Evolutionary conservation across 2,888 invertebrate genomes (phyloP).

Genomic region (Rhorus exstirpatorius): DNA sequence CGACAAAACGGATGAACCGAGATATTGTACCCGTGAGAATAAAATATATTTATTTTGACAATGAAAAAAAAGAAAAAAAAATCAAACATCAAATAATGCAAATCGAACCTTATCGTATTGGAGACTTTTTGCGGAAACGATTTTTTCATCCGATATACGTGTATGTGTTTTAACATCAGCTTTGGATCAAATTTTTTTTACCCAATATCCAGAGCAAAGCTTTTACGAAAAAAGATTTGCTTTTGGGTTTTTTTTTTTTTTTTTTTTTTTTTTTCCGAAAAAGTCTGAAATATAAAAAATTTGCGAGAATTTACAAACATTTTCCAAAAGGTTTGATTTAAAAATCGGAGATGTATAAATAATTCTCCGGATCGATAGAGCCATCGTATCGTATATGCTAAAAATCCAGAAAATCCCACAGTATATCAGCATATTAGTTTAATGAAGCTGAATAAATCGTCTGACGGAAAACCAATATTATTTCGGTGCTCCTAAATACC

Average conservation of each 20-base stretch:
- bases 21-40: conserved; percentile 92
- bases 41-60: background rate
- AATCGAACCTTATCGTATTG: conserved; percentile 17
- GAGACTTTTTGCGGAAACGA: background rate
- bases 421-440: background rate
- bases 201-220: too few species aligned
- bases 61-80: conserved; percentile 13
- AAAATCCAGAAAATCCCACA: background rate
- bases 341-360: background rate
- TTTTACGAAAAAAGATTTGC: too few species aligned
- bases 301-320: too few species aligned
- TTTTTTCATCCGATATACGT: too few species aligned
- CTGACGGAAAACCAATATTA: background rate
- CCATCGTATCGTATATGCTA: background rate
- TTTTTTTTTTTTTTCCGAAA: too few species aligned
- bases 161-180: too few species aligned
- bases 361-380: background rate
- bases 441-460: background rate
- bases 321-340: background rate
- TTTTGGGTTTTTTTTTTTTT: too few species aligned
- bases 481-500: background rate
- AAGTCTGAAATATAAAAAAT: too few species aligned
- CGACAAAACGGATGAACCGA: conserved; percentile 93
- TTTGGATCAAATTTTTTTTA: too few species aligned
- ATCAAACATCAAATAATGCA: background rate